phyloP scores from a whole-genome alignment of 2,797 vertebrate species.

The Decapterus maruadsi region DNA sequence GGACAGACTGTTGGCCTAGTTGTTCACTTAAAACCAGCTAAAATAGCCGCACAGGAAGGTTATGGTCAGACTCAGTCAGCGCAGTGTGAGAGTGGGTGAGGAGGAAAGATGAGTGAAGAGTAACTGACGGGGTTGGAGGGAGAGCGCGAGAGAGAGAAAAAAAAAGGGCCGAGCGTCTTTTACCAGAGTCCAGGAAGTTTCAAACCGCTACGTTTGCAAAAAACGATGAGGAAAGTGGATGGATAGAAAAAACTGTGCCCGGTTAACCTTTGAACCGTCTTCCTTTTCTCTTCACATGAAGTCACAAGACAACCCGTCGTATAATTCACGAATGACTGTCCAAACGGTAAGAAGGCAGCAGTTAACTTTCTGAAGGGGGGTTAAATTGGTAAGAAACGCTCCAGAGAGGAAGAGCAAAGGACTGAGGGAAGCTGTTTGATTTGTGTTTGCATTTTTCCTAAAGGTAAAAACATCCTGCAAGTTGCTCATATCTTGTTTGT shows the following conservation, averaged over 20 bases:
- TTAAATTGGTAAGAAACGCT: slow-evolving; percentile 8
- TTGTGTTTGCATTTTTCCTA: neutral
- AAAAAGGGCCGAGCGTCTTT: slow-evolving; percentile 12
- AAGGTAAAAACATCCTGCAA: neutral
- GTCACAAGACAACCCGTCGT: slow-evolving; percentile 83
- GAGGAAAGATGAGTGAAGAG: slow-evolving; percentile 33
- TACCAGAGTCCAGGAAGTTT: slow-evolving; percentile 78
- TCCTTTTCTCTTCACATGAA: slow-evolving; percentile 64
- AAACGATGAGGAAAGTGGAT: slow-evolving; percentile 65
- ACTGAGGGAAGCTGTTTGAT: slow-evolving; percentile 11
- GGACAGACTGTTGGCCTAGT: neutral
- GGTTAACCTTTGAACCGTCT: slow-evolving; percentile 87
- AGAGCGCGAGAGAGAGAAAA: slow-evolving; percentile 14
- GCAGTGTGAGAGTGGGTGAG: neutral
- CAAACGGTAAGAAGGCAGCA: slow-evolving; percentile 40
- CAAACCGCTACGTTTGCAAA: slow-evolving; percentile 83
- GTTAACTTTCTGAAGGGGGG: neutral
- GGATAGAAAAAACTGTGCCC: slow-evolving; percentile 47
- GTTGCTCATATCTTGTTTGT: neutral
- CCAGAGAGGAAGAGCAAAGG: neutral
- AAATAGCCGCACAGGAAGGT: neutral
- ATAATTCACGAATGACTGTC: slow-evolving; percentile 47
- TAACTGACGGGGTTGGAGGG: neutral
- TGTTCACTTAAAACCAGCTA: neutral
- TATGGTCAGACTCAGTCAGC: neutral